phyloP scores from a whole-genome alignment of 2,113 vertebrate species.

The Mesocricetus auratus region DNA sequence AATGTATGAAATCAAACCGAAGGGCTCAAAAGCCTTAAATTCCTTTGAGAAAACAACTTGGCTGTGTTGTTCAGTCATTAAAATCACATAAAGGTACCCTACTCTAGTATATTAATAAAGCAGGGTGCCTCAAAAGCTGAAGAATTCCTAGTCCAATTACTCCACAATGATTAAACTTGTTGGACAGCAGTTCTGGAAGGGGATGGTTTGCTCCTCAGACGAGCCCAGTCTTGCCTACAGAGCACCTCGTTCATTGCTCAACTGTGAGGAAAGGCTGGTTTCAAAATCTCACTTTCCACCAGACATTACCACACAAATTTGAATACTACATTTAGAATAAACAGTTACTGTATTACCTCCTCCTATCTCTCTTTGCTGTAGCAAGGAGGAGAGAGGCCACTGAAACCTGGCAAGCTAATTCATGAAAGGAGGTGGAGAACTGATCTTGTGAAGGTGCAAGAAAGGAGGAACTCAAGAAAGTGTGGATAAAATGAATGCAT shows the following conservation, averaged over 20 bases:
- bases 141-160: constrained; percentile 30
- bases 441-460: background rate
- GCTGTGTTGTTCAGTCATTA: constrained; percentile 23
- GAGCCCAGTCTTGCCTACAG: background rate
- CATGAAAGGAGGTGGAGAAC: background rate
- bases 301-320: constrained; percentile 51
- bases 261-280: constrained; percentile 14
- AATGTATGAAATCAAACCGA: background rate
- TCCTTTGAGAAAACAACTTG: constrained; percentile 22
- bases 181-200: background rate
- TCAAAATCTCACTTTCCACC: constrained; percentile 53
- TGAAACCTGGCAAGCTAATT: background rate
- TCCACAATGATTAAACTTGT: background rate
- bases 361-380: background rate
- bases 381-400: background rate
- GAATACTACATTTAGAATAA: background rate
- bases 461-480: background rate
- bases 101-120: constrained; percentile 9
- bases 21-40: constrained; percentile 12
- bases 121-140: constrained; percentile 33
- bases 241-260: constrained; percentile 14
- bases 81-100: background rate
- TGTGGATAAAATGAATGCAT: background rate
- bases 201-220: background rate
- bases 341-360: background rate